Percentiles rank a stretch among this genome's conserved stretches.
phyloP scores from a whole-genome alignment of 2,888 invertebrate genomes.

The Dryococelus australis region DNA sequence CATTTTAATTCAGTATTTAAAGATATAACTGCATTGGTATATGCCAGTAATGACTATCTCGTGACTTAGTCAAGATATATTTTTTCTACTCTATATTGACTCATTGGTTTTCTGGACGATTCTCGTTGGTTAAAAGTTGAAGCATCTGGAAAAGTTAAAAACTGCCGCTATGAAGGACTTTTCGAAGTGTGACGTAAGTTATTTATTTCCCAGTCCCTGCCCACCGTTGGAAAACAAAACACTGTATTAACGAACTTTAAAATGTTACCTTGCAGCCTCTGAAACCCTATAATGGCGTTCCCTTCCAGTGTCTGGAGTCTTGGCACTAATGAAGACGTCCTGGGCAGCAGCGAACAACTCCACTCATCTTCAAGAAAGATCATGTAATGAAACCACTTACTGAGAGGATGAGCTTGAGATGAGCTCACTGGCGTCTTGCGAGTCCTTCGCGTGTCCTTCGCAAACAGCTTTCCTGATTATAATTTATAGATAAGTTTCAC shows the following conservation, averaged over 20 bases:
- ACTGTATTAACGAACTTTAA: background rate
- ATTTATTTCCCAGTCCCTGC: background rate
- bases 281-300: background rate
- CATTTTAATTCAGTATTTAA: too few relatives aligned
- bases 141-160: too few relatives aligned
- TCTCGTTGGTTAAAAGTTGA: too few relatives aligned
- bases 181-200: background rate
- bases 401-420: background rate
- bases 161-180: background rate
- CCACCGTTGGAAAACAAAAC: background rate
- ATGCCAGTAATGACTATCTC: too few relatives aligned
- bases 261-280: background rate
- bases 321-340: background rate
- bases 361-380: background rate
- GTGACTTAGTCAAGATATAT: too few relatives aligned
- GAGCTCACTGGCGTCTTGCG: background rate
- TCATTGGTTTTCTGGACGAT: too few relatives aligned
- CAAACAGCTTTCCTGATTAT: too few relatives aligned
- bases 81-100: too few relatives aligned
- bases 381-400: conserved; percentile 1
- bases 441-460: too few relatives aligned
- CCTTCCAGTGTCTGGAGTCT: background rate
- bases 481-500: too few relatives aligned
- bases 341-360: background rate
- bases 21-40: too few relatives aligned